Evolutionary conservation across 2,113 vertebrate species (phyloP).

Genomic region (Cyanoliseus patagonus): DNA sequence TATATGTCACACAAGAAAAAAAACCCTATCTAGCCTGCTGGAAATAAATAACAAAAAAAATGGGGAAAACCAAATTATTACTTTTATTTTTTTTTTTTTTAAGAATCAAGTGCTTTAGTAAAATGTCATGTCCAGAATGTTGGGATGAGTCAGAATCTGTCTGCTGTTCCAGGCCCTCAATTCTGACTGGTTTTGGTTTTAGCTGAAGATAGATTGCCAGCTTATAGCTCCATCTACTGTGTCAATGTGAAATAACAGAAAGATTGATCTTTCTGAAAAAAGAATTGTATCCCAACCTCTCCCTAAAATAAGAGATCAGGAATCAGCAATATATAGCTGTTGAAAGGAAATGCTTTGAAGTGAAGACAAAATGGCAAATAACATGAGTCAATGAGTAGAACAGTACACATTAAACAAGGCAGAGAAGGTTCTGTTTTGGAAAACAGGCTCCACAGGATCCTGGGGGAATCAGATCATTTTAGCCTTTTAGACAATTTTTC

Average conservation of each 20-base stretch:
- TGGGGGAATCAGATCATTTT: background rate
- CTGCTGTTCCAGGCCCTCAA: background rate
- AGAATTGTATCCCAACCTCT: background rate
- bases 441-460: background rate
- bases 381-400: background rate
- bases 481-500: background rate
- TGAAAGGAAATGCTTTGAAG: background rate
- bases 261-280: background rate
- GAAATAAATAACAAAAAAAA: background rate
- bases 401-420: background rate
- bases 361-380: background rate
- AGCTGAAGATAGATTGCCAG: background rate
- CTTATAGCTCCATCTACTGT: constrained; percentile 32
- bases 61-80: too few species aligned
- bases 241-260: background rate
- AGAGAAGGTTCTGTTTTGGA: background rate
- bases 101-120: background rate
- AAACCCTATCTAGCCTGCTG: background rate
- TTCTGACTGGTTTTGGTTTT: background rate
- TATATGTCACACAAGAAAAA: background rate
- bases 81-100: background rate
- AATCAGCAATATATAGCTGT: background rate
- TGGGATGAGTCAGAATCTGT: background rate
- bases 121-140: background rate
- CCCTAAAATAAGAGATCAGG: background rate